Evolutionary conservation across 2,888 invertebrate genomes (phyloP).

Genomic region (Cerastis rubricosa): DNA sequence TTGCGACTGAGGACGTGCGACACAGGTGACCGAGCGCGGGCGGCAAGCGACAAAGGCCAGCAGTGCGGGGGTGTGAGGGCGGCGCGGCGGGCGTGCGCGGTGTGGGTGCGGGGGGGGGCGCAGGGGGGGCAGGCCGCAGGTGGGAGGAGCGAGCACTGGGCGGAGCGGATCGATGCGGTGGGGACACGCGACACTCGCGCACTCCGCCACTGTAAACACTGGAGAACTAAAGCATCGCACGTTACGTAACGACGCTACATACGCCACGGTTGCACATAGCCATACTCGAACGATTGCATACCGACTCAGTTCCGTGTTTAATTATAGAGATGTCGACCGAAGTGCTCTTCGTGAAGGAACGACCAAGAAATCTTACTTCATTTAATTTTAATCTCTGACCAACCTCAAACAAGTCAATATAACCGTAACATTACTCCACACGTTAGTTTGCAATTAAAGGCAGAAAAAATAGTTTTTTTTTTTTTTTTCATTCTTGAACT

Average conservation of each 20-base stretch:
- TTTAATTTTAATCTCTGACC: conserved; percentile 6
- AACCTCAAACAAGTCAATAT: conserved; percentile 7
- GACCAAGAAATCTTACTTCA: conserved; percentile 21
- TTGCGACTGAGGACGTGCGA: conserved; percentile 91
- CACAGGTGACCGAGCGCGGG: conserved; percentile 91
- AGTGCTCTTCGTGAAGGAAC: conserved; percentile 36
- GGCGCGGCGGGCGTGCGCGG: conserved; percentile 67
- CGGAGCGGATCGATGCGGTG: conserved; percentile 90
- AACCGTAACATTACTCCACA: background rate
- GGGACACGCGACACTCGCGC: conserved; percentile 89
- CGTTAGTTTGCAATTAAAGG: background rate
- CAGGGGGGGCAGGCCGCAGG: conserved; percentile 75
- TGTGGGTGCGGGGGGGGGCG: conserved; percentile 46
- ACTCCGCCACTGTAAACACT: conserved; percentile 86
- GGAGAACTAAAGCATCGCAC: conserved; percentile 79
- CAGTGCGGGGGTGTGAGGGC: conserved; percentile 83
- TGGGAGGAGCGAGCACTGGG: conserved; percentile 89
- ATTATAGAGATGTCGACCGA: conserved; percentile 63
- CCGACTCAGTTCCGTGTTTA: conserved; percentile 63
- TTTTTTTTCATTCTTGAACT: conserved; percentile 26
- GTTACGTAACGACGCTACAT: conserved; percentile 83
- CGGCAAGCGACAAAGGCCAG: conserved; percentile 86
- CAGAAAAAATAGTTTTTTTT: conserved; percentile 1
- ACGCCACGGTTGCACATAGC: conserved; percentile 67
- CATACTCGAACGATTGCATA: conserved; percentile 63